These are phyloP conservation scores for Calosoma granatense DNA, from an alignment of 1,140 invertebrate genomes.

Conservation along the genomic window DNA sequence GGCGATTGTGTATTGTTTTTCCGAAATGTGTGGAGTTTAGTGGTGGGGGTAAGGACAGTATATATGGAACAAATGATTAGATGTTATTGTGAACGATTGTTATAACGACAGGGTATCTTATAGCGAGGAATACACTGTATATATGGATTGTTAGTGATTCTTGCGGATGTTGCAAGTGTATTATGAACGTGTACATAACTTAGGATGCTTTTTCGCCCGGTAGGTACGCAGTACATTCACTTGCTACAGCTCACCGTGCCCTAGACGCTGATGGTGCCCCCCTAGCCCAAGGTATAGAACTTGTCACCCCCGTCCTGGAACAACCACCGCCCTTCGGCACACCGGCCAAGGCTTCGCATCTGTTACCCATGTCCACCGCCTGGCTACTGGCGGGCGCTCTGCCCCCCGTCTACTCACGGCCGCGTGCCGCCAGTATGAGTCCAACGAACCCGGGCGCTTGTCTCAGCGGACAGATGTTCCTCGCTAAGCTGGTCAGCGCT, in stretches of 20 bases:
- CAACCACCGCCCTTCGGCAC: slow-evolving; percentile 38
- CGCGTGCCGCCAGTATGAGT: slow-evolving; percentile 33
- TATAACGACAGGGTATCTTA: too few relatives aligned
- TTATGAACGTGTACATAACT: too few relatives aligned
- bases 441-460: slow-evolving; percentile 20
- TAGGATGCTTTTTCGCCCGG: too few relatives aligned
- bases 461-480: slow-evolving; percentile 32
- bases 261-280: slow-evolving; percentile 42
- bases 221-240: slow-evolving; percentile 57
- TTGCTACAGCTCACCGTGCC: slow-evolving; percentile 64
- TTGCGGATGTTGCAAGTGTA: too few relatives aligned
- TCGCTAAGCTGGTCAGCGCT: slow-evolving; percentile 51
- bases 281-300: slow-evolving; percentile 47
- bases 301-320: slow-evolving; percentile 66
- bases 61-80: too few relatives aligned
- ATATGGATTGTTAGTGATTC: too few relatives aligned
- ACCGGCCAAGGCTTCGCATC: slow-evolving; percentile 30
- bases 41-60: too few relatives aligned
- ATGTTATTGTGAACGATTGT: too few relatives aligned
- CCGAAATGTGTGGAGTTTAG: too few relatives aligned
- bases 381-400: slow-evolving; percentile 69
- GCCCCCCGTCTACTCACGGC: slow-evolving; percentile 57
- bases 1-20: too few relatives aligned
- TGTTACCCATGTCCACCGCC: slow-evolving; percentile 60
- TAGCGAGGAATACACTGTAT: too few relatives aligned